Conservation (phyloP, 2,888 invertebrate species). For the Matsumyia berberina region DNA sequence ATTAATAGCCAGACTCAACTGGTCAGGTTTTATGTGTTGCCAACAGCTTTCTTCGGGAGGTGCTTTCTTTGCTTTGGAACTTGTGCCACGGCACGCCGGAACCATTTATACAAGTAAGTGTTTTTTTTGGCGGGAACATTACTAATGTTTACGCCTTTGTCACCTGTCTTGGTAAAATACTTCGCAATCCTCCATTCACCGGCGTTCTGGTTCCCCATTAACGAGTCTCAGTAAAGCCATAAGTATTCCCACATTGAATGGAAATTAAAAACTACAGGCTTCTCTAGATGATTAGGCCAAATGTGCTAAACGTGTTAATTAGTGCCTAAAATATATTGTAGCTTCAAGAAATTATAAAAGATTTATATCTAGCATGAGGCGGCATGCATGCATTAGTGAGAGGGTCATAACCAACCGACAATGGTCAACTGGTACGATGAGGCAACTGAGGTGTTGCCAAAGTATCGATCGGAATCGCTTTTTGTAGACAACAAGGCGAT, state of each 20-base stretch:
- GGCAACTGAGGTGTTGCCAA: background rate
- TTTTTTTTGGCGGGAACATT: slow-evolving; percentile 8
- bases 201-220: slow-evolving; percentile 2
- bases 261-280: slow-evolving; percentile 15
- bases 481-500: background rate
- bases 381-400: background rate
- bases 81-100: background rate
- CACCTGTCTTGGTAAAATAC: background rate
- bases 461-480: too few relatives aligned
- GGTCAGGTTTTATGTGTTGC: background rate
- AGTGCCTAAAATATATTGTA: slow-evolving; percentile 16
- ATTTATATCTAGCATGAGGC: slow-evolving; percentile 5
- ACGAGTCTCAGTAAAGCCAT: background rate
- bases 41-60: background rate
- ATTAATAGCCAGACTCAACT: background rate
- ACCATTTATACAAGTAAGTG: too few relatives aligned
- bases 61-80: background rate
- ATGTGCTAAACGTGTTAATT: slow-evolving; percentile 27
- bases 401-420: slow-evolving; percentile 9
- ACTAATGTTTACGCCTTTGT: slow-evolving; percentile 2
- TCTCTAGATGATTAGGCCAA: background rate
- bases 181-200: slow-evolving; percentile 1
- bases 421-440: slow-evolving; percentile 10
- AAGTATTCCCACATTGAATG: background rate
- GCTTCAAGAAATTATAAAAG: slow-evolving; percentile 4